Evolutionary conservation across 2,113 vertebrate species (phyloP).

Genomic region (Cygnus atratus): DNA sequence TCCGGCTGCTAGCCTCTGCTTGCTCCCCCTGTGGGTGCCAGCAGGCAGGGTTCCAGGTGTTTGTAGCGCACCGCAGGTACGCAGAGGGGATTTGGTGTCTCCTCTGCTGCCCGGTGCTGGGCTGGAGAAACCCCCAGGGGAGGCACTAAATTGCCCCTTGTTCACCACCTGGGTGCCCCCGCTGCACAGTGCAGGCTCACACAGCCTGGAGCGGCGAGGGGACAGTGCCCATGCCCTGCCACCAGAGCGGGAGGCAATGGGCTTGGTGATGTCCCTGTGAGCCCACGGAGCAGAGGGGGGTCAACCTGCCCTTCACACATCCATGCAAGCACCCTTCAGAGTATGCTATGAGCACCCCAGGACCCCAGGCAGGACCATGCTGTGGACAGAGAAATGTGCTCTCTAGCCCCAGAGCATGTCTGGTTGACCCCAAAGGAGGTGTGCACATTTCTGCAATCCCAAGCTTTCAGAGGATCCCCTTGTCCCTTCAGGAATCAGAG

Average conservation of each 20-base stretch:
- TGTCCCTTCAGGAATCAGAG: neutral
- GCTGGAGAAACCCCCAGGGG: neutral
- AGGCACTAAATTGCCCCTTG: neutral
- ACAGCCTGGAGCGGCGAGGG: accelerated
- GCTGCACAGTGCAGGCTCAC: accelerated
- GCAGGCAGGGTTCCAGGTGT: neutral
- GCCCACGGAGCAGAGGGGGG: neutral
- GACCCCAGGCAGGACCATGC: neutral
- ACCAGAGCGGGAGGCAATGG: neutral
- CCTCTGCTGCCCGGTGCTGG: neutral
- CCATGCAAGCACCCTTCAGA: neutral
- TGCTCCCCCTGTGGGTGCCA: neutral
- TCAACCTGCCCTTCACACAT: neutral
- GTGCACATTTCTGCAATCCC: neutral
- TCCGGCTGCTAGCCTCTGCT: neutral
- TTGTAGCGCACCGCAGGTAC: neutral
- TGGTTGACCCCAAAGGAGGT: neutral
- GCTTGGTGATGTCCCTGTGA: neutral
- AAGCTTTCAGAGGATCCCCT: neutral
- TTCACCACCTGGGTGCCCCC: neutral
- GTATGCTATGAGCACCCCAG: neutral
- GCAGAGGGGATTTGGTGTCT: neutral
- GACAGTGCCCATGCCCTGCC: neutral
- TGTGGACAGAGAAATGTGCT: neutral
- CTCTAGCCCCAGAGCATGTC: neutral